phyloP scores from a whole-genome alignment of 2,113 vertebrate species.

The Xiphophorus maculatus region DNA sequence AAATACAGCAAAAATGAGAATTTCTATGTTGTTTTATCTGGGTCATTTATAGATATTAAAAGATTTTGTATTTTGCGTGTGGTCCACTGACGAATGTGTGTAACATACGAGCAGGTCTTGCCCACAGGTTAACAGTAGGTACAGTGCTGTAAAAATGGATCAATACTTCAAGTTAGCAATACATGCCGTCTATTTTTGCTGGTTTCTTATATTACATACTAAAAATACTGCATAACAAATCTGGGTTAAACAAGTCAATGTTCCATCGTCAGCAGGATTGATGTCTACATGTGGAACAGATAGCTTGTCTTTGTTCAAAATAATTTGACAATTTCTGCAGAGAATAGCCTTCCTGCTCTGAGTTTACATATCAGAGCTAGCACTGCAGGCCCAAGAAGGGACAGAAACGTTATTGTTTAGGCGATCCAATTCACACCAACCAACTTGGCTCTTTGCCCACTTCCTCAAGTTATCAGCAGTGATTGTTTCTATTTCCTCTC shows the following conservation, averaged over 20 bases:
- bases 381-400: too few relatives aligned
- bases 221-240: slow-evolving; percentile 27
- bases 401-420: too few relatives aligned
- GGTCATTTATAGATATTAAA: slow-evolving; percentile 1
- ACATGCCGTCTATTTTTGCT: slow-evolving; percentile 28
- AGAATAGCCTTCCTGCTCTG: neutral
- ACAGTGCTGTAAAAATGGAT: neutral
- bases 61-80: neutral
- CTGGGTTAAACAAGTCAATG: neutral
- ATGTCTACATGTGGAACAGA: neutral
- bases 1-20: neutral
- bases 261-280: neutral
- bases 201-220: slow-evolving; percentile 12
- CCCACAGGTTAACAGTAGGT: slow-evolving; percentile 3
- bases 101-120: neutral
- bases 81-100: neutral
- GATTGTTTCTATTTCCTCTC: neutral
- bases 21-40: slow-evolving; percentile 10
- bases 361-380: neutral
- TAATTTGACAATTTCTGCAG: neutral
- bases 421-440: neutral
- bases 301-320: neutral
- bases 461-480: too few relatives aligned
- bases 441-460: neutral
- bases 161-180: neutral